Conservation (phyloP, 2,797 vertebrate genomes). For the Spea hammondii region DNA sequence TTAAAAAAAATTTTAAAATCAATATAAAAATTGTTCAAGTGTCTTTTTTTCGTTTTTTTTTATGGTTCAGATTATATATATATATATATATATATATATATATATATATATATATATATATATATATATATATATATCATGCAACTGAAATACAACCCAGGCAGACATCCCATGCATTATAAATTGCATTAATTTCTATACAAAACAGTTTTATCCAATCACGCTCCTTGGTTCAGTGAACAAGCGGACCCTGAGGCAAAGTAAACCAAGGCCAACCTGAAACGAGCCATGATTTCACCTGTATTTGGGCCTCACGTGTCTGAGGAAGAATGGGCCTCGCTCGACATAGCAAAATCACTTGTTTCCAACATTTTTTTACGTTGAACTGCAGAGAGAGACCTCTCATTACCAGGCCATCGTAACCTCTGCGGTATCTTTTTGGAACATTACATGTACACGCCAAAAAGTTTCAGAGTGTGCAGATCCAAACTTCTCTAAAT, state of each 20-base stretch:
- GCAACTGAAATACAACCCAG: slow-evolving; percentile 77
- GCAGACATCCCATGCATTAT: slow-evolving; percentile 77
- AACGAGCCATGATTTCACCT: slow-evolving; percentile 32
- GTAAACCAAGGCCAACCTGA: slow-evolving; percentile 42
- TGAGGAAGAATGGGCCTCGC: slow-evolving; percentile 52
- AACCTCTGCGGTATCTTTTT: slow-evolving; percentile 64
- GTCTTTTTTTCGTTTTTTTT: slow-evolving; percentile 65
- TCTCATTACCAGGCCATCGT: slow-evolving; percentile 57
- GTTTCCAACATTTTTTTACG: slow-evolving; percentile 50
- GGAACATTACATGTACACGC: slow-evolving; percentile 55
- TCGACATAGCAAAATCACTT: slow-evolving; percentile 50
- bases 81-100: slow-evolving; percentile 72
- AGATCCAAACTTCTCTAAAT: slow-evolving; percentile 75
- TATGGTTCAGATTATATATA: slow-evolving; percentile 67
- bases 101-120: slow-evolving; percentile 69
- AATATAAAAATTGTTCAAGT: slow-evolving; percentile 89
- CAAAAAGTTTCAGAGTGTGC: slow-evolving; percentile 62
- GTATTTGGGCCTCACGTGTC: slow-evolving; percentile 54
- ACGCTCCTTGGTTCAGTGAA: slow-evolving; percentile 55
- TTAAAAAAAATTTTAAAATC: slow-evolving; percentile 83
- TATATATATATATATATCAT: slow-evolving; percentile 78
- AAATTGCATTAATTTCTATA: slow-evolving; percentile 64
- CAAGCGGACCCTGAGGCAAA: slow-evolving; percentile 55
- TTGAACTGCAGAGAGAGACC: slow-evolving; percentile 54
- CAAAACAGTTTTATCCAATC: slow-evolving; percentile 56